These are phyloP conservation scores for Melinopterus prodromus DNA, from an alignment of 2,888 invertebrate genomes.

Conservation along the genomic window DNA sequence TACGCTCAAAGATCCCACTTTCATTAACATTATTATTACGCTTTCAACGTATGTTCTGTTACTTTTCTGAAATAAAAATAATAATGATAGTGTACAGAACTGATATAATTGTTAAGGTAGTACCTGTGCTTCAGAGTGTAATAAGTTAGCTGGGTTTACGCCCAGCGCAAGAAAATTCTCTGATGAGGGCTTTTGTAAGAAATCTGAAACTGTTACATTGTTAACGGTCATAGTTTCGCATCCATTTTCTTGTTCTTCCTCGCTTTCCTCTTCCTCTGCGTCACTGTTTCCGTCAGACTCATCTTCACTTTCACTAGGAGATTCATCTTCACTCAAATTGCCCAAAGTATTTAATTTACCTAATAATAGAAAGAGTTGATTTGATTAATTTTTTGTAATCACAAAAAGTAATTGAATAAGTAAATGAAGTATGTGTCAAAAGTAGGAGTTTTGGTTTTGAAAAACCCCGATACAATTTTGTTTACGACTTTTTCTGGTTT, in stretches of 20 bases:
- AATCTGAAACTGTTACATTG: conserved; percentile 58
- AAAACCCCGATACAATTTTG: too few relatives aligned
- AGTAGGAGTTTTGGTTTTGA: too few relatives aligned
- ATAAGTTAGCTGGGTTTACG: conserved; percentile 53
- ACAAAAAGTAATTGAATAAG: neutral
- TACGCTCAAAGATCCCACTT: conserved; percentile 65
- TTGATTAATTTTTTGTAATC: too few relatives aligned
- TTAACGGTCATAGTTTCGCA: conserved; percentile 43
- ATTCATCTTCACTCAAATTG: conserved; percentile 69
- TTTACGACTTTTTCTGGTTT: too few relatives aligned
- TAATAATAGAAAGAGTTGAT: conserved; percentile 38
- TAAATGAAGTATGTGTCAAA: neutral
- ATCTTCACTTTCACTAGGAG: conserved; percentile 58
- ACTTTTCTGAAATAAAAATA: conserved; percentile 45
- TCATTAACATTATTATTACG: conserved; percentile 62
- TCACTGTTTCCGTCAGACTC: conserved; percentile 52
- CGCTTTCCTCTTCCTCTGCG: conserved; percentile 43
- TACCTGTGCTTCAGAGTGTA: conserved; percentile 56
- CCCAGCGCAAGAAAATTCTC: conserved; percentile 63
- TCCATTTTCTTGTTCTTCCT: conserved; percentile 41
- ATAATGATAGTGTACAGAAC: conserved; percentile 13
- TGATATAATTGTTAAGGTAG: conserved; percentile 15
- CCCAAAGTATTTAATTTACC: conserved; percentile 64
- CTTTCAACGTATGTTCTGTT: conserved; percentile 53
- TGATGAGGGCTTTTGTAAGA: conserved; percentile 61